A percentile compares a stretch with the other conserved stretches of the same genome.
phyloP scores from a whole-genome alignment of 2,113 vertebrate species.

The Prunella fulvescens region DNA sequence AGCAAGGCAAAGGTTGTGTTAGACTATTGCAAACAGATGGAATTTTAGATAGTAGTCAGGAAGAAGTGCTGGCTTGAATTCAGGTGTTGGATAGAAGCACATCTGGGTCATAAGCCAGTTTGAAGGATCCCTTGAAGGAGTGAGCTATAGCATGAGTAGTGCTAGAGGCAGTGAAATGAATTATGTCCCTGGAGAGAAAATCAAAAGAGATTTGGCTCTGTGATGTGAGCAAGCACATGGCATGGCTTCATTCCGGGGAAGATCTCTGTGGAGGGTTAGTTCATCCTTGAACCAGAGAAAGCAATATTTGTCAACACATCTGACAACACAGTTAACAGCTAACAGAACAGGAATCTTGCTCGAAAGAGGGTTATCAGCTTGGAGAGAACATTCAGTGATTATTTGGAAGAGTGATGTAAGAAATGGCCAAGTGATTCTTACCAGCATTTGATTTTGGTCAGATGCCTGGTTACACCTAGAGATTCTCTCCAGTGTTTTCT shows the following conservation, averaged over 20 bases:
- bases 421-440: not conserved
- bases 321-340: not conserved
- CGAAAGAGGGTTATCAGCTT: not conserved
- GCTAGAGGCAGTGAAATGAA: not conserved
- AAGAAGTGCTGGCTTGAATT: not conserved
- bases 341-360: not conserved
- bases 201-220: not conserved
- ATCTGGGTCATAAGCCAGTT: conserved; percentile 16
- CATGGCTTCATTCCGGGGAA: not conserved
- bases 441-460: not conserved
- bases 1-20: conserved; percentile 16
- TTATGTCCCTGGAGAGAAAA: not conserved
- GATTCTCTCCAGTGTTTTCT: not conserved
- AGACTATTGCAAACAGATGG: conserved; percentile 32
- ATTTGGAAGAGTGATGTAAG: not conserved
- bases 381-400: not conserved
- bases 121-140: not conserved
- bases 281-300: not conserved
- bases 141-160: not conserved
- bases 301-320: not conserved
- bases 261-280: not conserved
- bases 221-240: conserved; percentile 2
- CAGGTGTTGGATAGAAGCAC: not conserved
- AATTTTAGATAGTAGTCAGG: not conserved
- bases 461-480: not conserved